Evolutionary conservation across 2,113 vertebrate genomes (phyloP).

Genomic region (rabbit (Oryctolagus cuniculus)): DNA sequence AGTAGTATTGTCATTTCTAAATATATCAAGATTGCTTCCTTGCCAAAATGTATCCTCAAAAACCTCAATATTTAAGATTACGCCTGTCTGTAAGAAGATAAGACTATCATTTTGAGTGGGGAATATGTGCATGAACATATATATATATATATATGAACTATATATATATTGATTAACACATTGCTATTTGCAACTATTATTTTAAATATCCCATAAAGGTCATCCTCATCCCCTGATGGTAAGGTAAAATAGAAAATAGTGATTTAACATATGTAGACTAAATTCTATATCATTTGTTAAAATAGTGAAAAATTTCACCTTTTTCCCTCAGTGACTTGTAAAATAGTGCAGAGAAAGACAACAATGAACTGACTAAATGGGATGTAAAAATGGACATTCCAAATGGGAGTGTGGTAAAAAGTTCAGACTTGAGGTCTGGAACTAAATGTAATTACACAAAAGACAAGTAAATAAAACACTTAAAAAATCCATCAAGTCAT

Average conservation of each 20-base stretch:
- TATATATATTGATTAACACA: not conserved
- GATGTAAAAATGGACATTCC: not conserved
- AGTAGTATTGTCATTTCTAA: not conserved
- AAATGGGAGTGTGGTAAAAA: not conserved
- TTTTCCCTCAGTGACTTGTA: not conserved
- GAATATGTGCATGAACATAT: not conserved
- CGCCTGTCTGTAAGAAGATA: not conserved
- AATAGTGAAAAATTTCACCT: not conserved
- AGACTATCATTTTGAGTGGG: not conserved
- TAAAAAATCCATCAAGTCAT: not conserved
- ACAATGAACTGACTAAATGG: not conserved
- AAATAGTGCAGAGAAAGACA: not conserved
- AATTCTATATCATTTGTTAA: not conserved
- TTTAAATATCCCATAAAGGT: not conserved
- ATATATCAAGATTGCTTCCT: not conserved
- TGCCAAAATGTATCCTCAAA: slow-evolving; percentile 5
- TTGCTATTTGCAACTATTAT: not conserved
- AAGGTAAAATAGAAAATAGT: not conserved
- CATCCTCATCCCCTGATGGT: not conserved
- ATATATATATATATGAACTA: too few species aligned
- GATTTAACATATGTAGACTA: not conserved
- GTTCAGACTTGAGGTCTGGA: not conserved
- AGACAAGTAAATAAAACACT: not conserved
- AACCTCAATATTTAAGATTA: not conserved
- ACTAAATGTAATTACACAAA: not conserved